These are phyloP conservation scores for Diceros bicornis DNA, from an alignment of 2,797 vertebrate species.

Conservation along the genomic window DNA sequence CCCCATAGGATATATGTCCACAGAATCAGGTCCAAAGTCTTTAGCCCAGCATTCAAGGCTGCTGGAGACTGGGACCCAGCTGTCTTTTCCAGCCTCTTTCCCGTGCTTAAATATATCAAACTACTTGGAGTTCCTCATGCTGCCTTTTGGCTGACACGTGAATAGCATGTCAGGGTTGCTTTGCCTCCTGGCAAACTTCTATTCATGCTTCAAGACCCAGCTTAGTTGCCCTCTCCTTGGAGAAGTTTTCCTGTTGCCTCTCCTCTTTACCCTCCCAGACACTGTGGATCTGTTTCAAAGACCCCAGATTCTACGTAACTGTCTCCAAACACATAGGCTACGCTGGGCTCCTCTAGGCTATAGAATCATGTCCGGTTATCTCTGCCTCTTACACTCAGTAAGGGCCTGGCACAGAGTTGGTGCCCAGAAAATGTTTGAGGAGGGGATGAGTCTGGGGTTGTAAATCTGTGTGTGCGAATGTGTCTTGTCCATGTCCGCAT, in stretches of 20 bases:
- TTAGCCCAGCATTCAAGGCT: slow-evolving; percentile 6
- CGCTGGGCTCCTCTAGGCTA: neutral
- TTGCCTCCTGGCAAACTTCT: slow-evolving; percentile 14
- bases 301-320: neutral
- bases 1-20: neutral
- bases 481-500: neutral
- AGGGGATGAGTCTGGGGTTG: neutral
- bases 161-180: neutral
- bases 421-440: neutral
- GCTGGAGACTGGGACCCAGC: neutral
- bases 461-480: neutral
- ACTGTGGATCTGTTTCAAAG: neutral
- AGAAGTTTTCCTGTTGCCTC: neutral
- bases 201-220: neutral
- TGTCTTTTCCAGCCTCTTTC: neutral
- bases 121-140: neutral
- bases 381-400: neutral
- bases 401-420: neutral
- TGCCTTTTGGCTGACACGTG: neutral
- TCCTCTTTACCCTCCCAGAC: neutral
- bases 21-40: neutral
- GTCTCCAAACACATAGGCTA: neutral
- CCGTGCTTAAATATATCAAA: neutral
- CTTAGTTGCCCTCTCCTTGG: neutral
- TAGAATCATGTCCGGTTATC: neutral